Base-by-base conservation (phyloP, 2,797 vertebrate genomes). In the Pseudochirops cupreus region DNA sequence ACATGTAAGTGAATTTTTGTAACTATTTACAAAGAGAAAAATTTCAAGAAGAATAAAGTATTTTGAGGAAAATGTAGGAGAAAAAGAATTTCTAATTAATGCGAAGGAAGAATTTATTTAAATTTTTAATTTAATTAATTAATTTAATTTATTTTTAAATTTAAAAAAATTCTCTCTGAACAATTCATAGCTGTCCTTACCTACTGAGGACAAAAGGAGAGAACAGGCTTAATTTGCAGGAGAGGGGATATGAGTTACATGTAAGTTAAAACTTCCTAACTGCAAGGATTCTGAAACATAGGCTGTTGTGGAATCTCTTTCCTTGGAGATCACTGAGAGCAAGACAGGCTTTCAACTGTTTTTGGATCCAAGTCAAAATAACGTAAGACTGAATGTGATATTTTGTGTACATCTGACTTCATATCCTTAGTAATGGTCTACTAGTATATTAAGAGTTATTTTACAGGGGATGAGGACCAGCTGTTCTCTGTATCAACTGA, bases 51-150 rank as follows among this genome's bases (percentile, higher is more conserved):
- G 33, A 13, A 54, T 95, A 56, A n/a, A 56, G 74, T 16, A 21
- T 96, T 55, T 92, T 97, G 95, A 90, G 91, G 57, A 92, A 93
- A 21, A 56, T 14, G 9, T 11, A 92, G 55, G 58, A 94, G 92
- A 55, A 94, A 96, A 96, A 89, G 16, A 18, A 58, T 87, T 96
- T 97, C 96, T n/a, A 97, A 55, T 62, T 93, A 53, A 18, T 55
- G 13, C 93, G 91, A 29, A 96, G 29, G 24, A 95, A 93, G 82
- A 92, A 97, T 21, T 95, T 96, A 94, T 29, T 91, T 67, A 96
- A 52, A 52, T 52, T 52, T 52, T 52, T 52, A 46, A 46, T 46
- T 46, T 46, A 46, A 46, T 46, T 46, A 92, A 97, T 21, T 95
- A 96, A 94, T 29, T 91, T 67, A 96, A 52, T 46, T 46, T 46